Percentiles rank a stretch among this genome's conserved stretches.
Conservation (phyloP, 2,797 vertebrate species). For the Phrynocephalus guinanensis region DNA sequence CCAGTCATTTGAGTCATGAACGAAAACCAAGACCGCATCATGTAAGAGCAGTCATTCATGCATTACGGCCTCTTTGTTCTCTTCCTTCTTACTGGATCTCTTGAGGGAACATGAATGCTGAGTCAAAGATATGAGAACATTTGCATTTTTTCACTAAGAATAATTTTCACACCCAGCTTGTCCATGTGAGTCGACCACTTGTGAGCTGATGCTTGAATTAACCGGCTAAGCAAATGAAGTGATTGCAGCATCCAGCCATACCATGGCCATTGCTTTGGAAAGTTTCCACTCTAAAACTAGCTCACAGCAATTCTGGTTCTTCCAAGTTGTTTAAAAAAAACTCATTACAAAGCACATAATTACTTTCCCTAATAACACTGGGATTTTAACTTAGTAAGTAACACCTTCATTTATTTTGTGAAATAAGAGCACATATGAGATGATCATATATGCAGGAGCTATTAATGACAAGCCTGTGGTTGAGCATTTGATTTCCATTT, state of each 20-base stretch:
- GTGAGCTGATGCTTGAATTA: slow-evolving; percentile 55
- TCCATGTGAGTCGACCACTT: slow-evolving; percentile 53
- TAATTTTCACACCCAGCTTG: slow-evolving; percentile 42
- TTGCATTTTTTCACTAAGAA: slow-evolving; percentile 68
- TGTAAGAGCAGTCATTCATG: slow-evolving; percentile 18
- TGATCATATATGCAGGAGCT: no score
- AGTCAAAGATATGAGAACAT: slow-evolving; percentile 55
- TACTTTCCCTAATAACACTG: neutral
- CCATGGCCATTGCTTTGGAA: slow-evolving; percentile 31
- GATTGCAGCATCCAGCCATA: slow-evolving; percentile 15
- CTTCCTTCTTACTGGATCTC: slow-evolving; percentile 43
- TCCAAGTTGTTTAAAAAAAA: slow-evolving; percentile 3
- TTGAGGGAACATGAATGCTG: slow-evolving; percentile 23
- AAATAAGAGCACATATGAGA: no score
- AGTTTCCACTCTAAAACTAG: slow-evolving; percentile 24
- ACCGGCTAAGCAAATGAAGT: slow-evolving; percentile 61
- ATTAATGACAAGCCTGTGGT: no score
- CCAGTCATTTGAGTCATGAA: slow-evolving; percentile 18
- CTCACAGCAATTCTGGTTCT: neutral
- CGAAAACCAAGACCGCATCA: slow-evolving; percentile 39
- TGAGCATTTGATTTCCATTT: no score
- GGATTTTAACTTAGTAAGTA: neutral
- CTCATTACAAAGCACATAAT: neutral
- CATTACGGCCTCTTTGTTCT: slow-evolving; percentile 28
- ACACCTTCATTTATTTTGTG: neutral